phyloP scores from a whole-genome alignment of 64 coral and sea anemone species.

The Exaiptasia diaphana region DNA sequence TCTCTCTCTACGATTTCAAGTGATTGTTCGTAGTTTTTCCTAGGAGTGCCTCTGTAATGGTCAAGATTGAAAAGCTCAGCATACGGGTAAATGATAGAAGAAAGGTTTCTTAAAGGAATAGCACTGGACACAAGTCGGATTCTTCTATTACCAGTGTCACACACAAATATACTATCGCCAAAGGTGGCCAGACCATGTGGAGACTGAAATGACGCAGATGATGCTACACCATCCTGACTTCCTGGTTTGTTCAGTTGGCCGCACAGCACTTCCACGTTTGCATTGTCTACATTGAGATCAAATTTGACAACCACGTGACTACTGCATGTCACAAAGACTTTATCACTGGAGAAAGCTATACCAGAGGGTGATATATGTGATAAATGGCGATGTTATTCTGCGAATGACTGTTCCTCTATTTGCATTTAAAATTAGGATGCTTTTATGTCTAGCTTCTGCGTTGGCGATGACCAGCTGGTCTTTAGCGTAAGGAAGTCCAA shows the following conservation, averaged over 20 bases:
- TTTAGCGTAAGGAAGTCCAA: too few relatives aligned
- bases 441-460: neutral
- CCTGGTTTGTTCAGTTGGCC: slow-evolving; percentile 1
- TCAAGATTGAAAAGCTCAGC: too few relatives aligned
- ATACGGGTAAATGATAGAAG: too few relatives aligned
- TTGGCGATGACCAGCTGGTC: neutral
- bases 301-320: slow-evolving; percentile 5
- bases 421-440: neutral
- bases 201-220: slow-evolving; percentile 8
- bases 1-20: slow-evolving; percentile 36
- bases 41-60: slow-evolving; percentile 5
- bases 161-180: too few relatives aligned
- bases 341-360: neutral
- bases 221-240: neutral
- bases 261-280: slow-evolving; percentile 3
- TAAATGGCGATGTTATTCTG: too few relatives aligned
- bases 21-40: slow-evolving; percentile 11
- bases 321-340: neutral
- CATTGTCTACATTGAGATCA: slow-evolving; percentile 12
- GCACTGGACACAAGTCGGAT: too few relatives aligned
- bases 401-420: neutral
- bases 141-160: too few relatives aligned
- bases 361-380: neutral
- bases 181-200: too few relatives aligned
- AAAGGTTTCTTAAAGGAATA: too few relatives aligned